Evolutionary conservation across 2,888 invertebrate species (phyloP).

Genomic region (Synergus gifuensis): DNA sequence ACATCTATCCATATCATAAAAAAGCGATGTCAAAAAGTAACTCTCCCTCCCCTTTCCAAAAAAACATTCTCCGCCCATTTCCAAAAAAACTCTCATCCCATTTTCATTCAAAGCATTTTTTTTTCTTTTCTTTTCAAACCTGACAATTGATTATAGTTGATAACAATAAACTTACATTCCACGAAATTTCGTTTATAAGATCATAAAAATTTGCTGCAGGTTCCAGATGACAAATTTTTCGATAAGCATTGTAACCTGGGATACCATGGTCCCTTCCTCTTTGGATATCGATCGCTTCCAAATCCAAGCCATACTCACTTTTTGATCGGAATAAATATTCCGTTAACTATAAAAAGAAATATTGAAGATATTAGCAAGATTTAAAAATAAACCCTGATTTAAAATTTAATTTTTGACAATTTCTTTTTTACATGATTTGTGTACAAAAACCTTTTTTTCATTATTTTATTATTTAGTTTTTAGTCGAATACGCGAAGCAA

Average conservation of each 20-base stretch:
- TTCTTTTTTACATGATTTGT: no score
- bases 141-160: no score
- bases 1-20: not conserved
- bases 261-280: conserved; percentile 84
- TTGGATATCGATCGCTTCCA: conserved; percentile 83
- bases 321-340: conserved; percentile 71
- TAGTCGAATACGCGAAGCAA: no score
- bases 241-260: conserved; percentile 83
- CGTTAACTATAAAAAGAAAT: conserved; percentile 67
- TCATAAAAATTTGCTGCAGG: conserved; percentile 72
- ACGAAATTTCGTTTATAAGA: conserved; percentile 63
- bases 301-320: conserved; percentile 79
- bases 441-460: no score
- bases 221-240: conserved; percentile 76
- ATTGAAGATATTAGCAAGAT: not conserved
- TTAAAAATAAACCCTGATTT: no score
- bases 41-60: no score
- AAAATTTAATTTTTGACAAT: no score
- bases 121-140: not conserved
- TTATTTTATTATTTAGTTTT: no score
- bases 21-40: not conserved
- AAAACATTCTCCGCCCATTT: no score
- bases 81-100: no score
- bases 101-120: not conserved
- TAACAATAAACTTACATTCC: not conserved